Percentiles rank a stretch among this genome's conserved stretches.
phyloP scores from a whole-genome alignment of 1,140 invertebrate genomes.

The Solen grandis region DNA sequence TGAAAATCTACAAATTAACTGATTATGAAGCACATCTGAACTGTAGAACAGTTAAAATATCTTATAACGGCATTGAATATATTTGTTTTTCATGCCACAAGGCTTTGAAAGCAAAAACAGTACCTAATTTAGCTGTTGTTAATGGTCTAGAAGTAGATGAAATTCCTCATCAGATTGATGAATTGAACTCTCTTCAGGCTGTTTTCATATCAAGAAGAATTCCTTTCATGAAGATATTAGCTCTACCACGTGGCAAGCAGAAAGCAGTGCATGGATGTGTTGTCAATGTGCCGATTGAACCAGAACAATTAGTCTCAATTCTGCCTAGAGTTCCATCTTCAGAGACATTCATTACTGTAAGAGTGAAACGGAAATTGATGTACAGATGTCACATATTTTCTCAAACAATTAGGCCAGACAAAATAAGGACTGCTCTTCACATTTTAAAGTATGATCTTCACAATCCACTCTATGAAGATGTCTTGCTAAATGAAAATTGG shows the following conservation, averaged over 20 bases:
- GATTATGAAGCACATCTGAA: slow-evolving; percentile 23
- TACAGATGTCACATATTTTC: slow-evolving; percentile 16
- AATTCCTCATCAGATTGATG: slow-evolving; percentile 27
- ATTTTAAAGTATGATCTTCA: slow-evolving; percentile 24
- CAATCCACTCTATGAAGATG: slow-evolving; percentile 28
- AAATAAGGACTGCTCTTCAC: slow-evolving; percentile 21
- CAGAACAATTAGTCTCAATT: slow-evolving; percentile 26
- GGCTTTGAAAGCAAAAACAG: slow-evolving; percentile 21
- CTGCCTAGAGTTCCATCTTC: slow-evolving; percentile 29
- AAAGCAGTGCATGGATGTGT: slow-evolving; percentile 22
- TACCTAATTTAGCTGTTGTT: slow-evolving; percentile 36
- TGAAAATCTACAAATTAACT: slow-evolving; percentile 20
- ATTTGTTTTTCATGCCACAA: slow-evolving; percentile 24
- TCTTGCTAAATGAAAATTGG: slow-evolving; percentile 16
- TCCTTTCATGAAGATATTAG: slow-evolving; percentile 41
- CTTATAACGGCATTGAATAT: slow-evolving; percentile 25
- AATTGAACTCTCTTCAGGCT: slow-evolving; percentile 30
- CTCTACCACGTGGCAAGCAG: slow-evolving; percentile 32
- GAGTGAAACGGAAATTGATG: slow-evolving; percentile 2
- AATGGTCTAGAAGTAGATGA: slow-evolving; percentile 35
- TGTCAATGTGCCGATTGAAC: slow-evolving; percentile 33
- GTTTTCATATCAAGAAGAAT: slow-evolving; percentile 36
- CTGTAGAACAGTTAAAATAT: slow-evolving; percentile 32
- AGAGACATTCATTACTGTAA: slow-evolving; percentile 19
- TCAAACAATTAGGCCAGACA: slow-evolving; percentile 18